These are phyloP conservation scores for Venusia cambrica DNA, from an alignment of 2,888 invertebrate genomes.

Conservation along the genomic window DNA sequence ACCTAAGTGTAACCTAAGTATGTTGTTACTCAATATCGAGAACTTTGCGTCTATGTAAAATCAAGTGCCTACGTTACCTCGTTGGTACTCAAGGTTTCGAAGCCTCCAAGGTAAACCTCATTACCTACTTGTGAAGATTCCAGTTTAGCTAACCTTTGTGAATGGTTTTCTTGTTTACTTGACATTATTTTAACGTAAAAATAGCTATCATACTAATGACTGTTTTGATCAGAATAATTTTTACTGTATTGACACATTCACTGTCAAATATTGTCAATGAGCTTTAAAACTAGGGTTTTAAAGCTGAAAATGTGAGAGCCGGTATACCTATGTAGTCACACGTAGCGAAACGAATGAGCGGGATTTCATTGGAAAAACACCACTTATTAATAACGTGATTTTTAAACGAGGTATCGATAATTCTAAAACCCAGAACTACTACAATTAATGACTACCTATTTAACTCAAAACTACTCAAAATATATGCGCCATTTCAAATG, in stretches of 20 bases:
- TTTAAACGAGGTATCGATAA: too few species aligned
- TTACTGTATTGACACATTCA: background rate
- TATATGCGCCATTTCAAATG: too few species aligned
- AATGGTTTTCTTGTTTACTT: conserved; percentile 13
- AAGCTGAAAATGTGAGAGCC: too few species aligned
- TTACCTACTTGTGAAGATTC: conserved; percentile 35
- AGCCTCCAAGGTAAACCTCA: conserved; percentile 40
- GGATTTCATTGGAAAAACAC: too few species aligned
- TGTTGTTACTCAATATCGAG: background rate
- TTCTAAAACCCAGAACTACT: too few species aligned
- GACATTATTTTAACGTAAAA: conserved; percentile 13
- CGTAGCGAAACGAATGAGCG: too few species aligned
- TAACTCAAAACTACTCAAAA: too few species aligned
- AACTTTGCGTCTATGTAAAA: conserved; percentile 12
- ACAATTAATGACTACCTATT: too few species aligned
- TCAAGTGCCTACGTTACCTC: conserved; percentile 20
- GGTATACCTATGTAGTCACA: too few species aligned
- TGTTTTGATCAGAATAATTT: conserved; percentile 3
- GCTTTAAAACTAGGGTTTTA: too few species aligned
- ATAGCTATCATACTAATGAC: conserved; percentile 5
- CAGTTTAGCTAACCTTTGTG: conserved; percentile 28
- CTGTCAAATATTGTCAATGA: too few species aligned
- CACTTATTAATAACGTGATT: too few species aligned
- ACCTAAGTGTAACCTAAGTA: background rate
- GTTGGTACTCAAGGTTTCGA: conserved; percentile 15